A percentile compares a stretch with the other conserved stretches of the same genome.
Evolutionary conservation across 2,888 invertebrate species (phyloP).

Genomic region (Ferrisia virgata): DNA sequence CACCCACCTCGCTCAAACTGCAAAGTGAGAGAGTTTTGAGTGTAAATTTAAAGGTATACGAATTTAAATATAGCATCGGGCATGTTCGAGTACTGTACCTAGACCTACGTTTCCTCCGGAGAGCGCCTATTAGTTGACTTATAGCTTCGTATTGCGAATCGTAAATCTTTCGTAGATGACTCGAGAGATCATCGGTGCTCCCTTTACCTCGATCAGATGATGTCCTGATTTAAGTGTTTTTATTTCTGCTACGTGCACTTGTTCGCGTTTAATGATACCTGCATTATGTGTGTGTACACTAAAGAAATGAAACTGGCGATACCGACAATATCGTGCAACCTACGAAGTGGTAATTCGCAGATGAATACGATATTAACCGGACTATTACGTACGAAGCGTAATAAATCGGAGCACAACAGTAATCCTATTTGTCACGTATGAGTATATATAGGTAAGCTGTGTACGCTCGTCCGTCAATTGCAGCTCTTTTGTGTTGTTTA

Average conservation of each 20-base stretch:
- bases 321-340: not conserved
- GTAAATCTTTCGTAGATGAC: not conserved
- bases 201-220: not conserved
- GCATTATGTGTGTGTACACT: not conserved
- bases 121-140: no score
- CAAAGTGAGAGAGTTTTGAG: no score
- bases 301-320: not conserved
- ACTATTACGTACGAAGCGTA: not conserved
- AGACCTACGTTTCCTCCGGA: no score
- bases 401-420: not conserved
- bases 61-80: no score
- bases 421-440: not conserved
- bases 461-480: not conserved
- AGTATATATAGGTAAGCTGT: no score
- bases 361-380: not conserved
- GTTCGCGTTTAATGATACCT: not conserved
- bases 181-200: not conserved
- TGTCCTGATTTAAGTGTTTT: not conserved
- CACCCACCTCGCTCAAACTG: no score
- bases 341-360: not conserved
- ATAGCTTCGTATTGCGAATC: no score
- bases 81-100: no score
- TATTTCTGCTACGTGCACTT: not conserved
- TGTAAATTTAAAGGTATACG: no score
- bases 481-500: not conserved